Base-by-base conservation (phyloP, 2,888 invertebrate genomes). In the Euclidia mi region DNA sequence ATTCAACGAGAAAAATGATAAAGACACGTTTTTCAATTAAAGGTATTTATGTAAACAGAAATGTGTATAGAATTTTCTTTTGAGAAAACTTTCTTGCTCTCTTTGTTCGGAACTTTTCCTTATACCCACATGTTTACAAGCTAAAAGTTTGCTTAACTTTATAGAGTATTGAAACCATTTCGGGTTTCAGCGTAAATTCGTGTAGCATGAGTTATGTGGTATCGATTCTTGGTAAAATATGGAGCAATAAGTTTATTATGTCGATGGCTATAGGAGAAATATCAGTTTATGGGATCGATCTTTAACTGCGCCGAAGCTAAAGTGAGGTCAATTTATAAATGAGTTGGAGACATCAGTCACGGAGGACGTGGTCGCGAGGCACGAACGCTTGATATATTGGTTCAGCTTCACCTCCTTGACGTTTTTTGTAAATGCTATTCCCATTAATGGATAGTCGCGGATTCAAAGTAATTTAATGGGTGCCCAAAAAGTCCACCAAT, bases 281-380 rank as follows among this genome's bases (percentile, higher is more conserved):
- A 56, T 69, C 43, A 53, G 57, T 69, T 59, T 71, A 74, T 74
- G 70, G 68, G 61, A 64, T 76, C 78, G 76, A 81, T 83, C 78
- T 77, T 78, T 78, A 79, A 82, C 80, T 81, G 79, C 61, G 75
- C 70, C 69, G 70, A 71, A 68, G 71, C 76, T 65, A 80, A 82
- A 87, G 85, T 88, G 84, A 84, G 90, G 89, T 90, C 90, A 90
- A 89, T 90, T 85, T 90, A 91, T 90, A 90, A 90, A 89, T 89
- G 87, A 89, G 89, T 81, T 79, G 72, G 65, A 80, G 78, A 77
- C 87, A 91, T 92, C 91, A 87, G 82, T 92, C 88, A 90, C 82
- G 45, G 58, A 55, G 70, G 82, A 82, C 79, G 82, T 78, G 81
- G 78, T 72, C 71, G 75, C 73, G 73, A 67, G 48, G 78, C 84